These are phyloP conservation scores for Lophius piscatorius DNA, from an alignment of 2,113 vertebrate genomes.

Conservation along the genomic window DNA sequence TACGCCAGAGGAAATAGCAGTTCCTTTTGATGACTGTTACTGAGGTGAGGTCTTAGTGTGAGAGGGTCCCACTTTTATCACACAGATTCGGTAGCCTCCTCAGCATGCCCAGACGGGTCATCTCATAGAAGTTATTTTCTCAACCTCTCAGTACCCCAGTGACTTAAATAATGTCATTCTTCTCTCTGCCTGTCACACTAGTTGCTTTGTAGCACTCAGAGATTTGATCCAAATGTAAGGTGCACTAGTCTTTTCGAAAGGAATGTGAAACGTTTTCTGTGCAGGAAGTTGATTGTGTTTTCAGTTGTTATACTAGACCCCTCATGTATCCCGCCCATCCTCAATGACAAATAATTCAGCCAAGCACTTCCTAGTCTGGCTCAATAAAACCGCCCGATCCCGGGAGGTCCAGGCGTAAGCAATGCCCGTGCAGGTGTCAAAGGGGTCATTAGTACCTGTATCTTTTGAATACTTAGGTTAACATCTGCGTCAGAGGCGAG, in stretches of 20 bases:
- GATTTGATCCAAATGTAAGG: no score
- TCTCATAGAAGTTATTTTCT: no score
- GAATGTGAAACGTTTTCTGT: no score
- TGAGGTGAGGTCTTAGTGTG: conserved; percentile 28
- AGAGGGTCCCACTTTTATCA: conserved; percentile 10
- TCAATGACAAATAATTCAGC: conserved; percentile 16
- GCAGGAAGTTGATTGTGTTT: conserved; percentile 1
- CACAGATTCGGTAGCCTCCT: conserved; percentile 6
- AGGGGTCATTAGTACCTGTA: conserved; percentile 13
- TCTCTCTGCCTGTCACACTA: conserved; percentile 8
- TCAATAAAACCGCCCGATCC: no score
- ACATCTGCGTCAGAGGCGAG: conserved; percentile 9
- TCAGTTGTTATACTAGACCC: conserved; percentile 4
- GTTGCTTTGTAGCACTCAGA: conserved; percentile 1
- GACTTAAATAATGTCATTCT: conserved; percentile 6
- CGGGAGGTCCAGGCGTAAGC: neutral
- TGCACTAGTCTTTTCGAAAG: no score
- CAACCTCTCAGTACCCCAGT: no score
- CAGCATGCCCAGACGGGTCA: neutral
- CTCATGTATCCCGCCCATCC: neutral
- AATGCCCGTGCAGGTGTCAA: conserved; percentile 14
- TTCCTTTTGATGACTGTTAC: conserved; percentile 45
- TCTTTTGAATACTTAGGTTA: conserved; percentile 37
- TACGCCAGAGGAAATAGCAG: conserved; percentile 16
- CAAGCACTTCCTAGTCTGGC: no score